phyloP scores from a whole-genome alignment of 2,888 invertebrate genomes.

The Mechanitis messenoides region DNA sequence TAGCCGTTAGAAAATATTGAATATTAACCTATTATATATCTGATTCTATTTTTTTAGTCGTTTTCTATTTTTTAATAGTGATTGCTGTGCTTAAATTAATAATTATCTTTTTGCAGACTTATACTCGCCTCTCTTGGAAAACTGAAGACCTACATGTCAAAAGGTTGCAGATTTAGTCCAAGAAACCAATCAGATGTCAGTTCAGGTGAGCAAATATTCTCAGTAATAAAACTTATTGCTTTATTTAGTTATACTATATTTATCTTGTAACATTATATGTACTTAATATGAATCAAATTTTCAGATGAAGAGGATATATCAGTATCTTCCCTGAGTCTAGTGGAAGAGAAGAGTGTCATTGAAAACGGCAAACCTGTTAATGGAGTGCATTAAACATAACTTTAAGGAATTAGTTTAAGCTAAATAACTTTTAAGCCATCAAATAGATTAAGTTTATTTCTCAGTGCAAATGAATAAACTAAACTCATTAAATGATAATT shows the following conservation, averaged over 20 bases:
- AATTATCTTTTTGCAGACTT: constrained; percentile 63
- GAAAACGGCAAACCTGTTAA: constrained; percentile 55
- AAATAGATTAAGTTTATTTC: no score
- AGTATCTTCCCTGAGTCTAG: constrained; percentile 56
- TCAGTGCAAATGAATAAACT: no score
- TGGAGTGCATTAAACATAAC: constrained; percentile 38
- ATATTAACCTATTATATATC: no score
- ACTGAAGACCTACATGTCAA: constrained; percentile 82
- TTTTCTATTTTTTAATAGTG: not conserved
- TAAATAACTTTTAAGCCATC: no score
- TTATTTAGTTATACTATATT: not conserved
- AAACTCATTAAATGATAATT: no score
- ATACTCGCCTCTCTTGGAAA: constrained; percentile 92
- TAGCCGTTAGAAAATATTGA: not conserved
- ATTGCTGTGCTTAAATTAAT: not conserved
- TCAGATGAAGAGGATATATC: constrained; percentile 64
- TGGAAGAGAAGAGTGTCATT: constrained; percentile 57
- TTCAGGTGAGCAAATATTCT: constrained; percentile 61
- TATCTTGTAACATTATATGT: not conserved
- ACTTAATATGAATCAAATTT: constrained; percentile 9
- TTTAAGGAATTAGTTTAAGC: no score
- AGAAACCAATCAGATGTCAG: constrained; percentile 85
- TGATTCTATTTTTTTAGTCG: not conserved
- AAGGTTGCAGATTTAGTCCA: constrained; percentile 85
- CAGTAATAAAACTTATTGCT: constrained; percentile 10